Evolutionary conservation across 2,888 invertebrate genomes (phyloP).

Genomic region (Sympetrum striolatum): DNA sequence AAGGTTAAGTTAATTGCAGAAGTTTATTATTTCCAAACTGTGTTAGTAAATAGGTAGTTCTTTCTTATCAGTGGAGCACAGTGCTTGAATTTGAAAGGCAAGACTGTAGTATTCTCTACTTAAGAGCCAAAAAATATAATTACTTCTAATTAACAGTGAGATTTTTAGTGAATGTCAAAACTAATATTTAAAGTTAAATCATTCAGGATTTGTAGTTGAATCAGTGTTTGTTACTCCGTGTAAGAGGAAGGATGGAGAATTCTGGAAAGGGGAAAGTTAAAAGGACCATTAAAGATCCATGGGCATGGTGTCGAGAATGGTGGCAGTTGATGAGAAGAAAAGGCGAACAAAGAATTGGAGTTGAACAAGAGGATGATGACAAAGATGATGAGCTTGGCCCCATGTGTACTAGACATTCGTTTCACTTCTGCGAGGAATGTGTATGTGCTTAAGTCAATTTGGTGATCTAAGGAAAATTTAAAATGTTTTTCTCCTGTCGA

Average conservation of each 20-base stretch:
- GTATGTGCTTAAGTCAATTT: conserved; percentile 61
- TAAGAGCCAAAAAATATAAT: too few relatives aligned
- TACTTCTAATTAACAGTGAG: too few relatives aligned
- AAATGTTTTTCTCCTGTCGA: background rate
- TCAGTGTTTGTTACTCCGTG: too few relatives aligned
- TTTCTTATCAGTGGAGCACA: too few relatives aligned
- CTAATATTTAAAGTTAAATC: too few relatives aligned
- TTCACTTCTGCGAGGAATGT: conserved; percentile 81
- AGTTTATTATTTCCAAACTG: too few relatives aligned
- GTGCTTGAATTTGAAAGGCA: too few relatives aligned
- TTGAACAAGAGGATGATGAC: conserved; percentile 54
- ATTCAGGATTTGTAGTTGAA: too few relatives aligned
- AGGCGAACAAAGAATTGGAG: conserved; percentile 62
- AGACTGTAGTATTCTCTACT: too few relatives aligned
- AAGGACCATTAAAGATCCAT: background rate
- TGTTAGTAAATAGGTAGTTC: too few relatives aligned
- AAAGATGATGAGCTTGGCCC: conserved; percentile 62
- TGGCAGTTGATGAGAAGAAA: conserved; percentile 78
- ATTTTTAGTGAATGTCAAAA: too few relatives aligned
- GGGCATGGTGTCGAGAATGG: conserved; percentile 74
- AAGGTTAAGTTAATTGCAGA: too few relatives aligned
- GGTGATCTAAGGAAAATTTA: conserved; percentile 45
- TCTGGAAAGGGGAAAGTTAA: background rate
- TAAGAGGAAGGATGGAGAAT: background rate
- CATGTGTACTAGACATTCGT: conserved; percentile 50